Evolutionary conservation across 1,140 invertebrate genomes (phyloP).

Genomic region (Thaumatotibia leucotreta): DNA sequence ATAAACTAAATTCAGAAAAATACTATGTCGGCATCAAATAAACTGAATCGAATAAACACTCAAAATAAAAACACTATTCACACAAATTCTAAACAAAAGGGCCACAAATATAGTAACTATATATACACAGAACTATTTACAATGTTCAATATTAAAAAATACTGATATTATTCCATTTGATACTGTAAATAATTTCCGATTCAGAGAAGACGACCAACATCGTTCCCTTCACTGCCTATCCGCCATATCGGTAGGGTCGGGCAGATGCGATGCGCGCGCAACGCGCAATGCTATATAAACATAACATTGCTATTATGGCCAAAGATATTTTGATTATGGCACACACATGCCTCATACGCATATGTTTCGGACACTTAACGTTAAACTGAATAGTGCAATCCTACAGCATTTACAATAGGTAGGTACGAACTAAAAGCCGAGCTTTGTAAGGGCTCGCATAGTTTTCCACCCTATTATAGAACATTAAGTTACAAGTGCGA

Average conservation of each 20-base stretch:
- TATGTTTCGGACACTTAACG: background rate
- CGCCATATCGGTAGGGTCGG: conserved; percentile 72
- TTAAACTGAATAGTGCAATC: too few species aligned
- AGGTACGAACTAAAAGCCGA: too few species aligned
- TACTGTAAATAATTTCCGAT: conserved; percentile 74
- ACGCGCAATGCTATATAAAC: conserved; percentile 68
- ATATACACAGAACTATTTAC: conserved; percentile 77
- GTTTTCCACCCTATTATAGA: too few species aligned
- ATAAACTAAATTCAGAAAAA: conserved; percentile 49
- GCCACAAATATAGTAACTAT: conserved; percentile 77
- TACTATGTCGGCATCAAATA: conserved; percentile 67
- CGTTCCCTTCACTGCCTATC: conserved; percentile 73
- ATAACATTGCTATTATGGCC: conserved; percentile 46
- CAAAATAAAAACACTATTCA: conserved; percentile 75
- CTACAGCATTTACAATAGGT: too few species aligned
- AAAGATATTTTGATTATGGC: too few species aligned
- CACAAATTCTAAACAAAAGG: conserved; percentile 74
- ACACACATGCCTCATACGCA: conserved; percentile 52
- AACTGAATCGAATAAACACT: conserved; percentile 73
- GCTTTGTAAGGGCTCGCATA: too few species aligned
- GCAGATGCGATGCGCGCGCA: conserved; percentile 75
- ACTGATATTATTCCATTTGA: conserved; percentile 75
- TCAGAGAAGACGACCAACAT: conserved; percentile 74
- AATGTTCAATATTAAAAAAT: conserved; percentile 76
- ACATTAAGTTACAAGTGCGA: too few species aligned